Evolutionary conservation across 2,113 vertebrate species (phyloP).

Genomic region (Macrotus californicus): DNA sequence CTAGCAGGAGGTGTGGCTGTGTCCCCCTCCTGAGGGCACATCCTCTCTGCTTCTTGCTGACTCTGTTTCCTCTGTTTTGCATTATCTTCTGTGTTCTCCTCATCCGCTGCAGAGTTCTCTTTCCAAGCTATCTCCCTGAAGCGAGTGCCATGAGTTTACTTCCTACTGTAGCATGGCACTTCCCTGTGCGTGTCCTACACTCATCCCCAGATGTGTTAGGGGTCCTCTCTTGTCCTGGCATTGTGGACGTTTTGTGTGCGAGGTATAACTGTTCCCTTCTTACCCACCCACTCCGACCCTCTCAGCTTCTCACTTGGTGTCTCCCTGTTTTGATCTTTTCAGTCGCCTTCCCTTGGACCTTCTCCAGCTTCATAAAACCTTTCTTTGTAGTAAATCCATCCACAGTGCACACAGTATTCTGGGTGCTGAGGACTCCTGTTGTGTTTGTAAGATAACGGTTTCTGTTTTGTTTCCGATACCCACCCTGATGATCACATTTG

Average conservation of each 20-base stretch:
- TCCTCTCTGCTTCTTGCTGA: fast-evolving
- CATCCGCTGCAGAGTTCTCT: not conserved
- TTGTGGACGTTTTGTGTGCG: not conserved
- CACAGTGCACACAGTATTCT: not conserved
- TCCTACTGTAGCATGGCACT: not conserved
- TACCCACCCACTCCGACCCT: not conserved
- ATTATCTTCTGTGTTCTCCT: not conserved
- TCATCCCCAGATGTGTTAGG: too few species aligned
- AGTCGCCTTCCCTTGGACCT: not conserved
- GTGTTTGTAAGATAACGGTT: not conserved
- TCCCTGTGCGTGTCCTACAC: not conserved
- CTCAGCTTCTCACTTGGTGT: not conserved
- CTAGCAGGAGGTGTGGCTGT: not conserved
- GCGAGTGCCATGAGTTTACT: not conserved
- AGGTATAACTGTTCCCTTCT: not conserved
- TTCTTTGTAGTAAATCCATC: not conserved
- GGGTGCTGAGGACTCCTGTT: not conserved
- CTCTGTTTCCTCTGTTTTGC: not conserved
- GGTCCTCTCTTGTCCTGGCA: not conserved
- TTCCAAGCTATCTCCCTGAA: not conserved
- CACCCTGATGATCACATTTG: not conserved
- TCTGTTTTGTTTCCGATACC: not conserved
- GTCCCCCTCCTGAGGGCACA: fast-evolving
- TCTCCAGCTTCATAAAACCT: slow-evolving; percentile 12
- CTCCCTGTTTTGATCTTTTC: not conserved